These are phyloP conservation scores for Chrysomela aeneicollis DNA, from an alignment of 2,888 invertebrate species.

Conservation along the genomic window DNA sequence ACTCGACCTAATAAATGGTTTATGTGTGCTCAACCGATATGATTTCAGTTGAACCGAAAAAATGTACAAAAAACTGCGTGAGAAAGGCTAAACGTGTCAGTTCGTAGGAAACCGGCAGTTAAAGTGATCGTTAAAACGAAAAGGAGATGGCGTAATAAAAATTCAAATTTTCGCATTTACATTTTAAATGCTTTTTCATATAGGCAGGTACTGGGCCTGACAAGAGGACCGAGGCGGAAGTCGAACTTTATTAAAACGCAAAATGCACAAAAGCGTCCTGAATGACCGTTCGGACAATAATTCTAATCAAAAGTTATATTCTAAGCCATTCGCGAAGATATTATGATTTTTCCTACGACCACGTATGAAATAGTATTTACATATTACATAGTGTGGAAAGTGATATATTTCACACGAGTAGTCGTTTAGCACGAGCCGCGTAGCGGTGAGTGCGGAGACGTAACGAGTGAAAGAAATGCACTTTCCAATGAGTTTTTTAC, in stretches of 20 bases:
- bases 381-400: too few relatives aligned
- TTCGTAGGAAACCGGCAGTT: not conserved
- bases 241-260: constrained; percentile 7
- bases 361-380: too few relatives aligned
- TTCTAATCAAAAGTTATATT: too few relatives aligned
- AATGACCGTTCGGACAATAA: not conserved
- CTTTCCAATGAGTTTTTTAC: too few relatives aligned
- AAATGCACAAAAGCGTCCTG: not conserved
- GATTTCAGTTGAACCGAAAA: not conserved
- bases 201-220: constrained; percentile 24
- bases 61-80: not conserved
- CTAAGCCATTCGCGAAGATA: too few relatives aligned
- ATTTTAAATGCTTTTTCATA: constrained; percentile 60
- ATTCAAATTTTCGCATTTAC: constrained; percentile 60
- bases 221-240: constrained; percentile 26
- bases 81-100: constrained; percentile 4
- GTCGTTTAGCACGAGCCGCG: too few relatives aligned
- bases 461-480: too few relatives aligned
- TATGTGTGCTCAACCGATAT: not conserved
- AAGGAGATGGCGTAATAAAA: constrained; percentile 54
- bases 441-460: too few relatives aligned
- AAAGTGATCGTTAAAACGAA: constrained; percentile 34
- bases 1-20: not conserved
- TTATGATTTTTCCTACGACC: too few relatives aligned
- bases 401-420: too few relatives aligned